Evolutionary conservation across 2,888 invertebrate species (phyloP), one percentile per base, ranked within the genome.

Genomic region (Tanypteryx hageni): DNA sequence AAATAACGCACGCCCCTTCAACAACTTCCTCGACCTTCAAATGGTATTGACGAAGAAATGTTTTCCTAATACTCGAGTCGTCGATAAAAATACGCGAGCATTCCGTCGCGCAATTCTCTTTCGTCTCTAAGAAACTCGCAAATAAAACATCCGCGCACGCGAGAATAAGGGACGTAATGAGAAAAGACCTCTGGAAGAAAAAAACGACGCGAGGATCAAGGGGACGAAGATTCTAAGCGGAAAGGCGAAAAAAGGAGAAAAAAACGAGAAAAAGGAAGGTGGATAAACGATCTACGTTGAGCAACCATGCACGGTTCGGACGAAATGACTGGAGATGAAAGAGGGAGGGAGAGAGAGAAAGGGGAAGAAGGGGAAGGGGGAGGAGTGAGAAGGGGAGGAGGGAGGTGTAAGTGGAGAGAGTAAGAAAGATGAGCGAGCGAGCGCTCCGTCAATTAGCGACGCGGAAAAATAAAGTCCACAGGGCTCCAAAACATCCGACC

Each of bases 391-490:
- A n/a, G 4, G 61, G 61, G 61, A 18, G 16, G 82, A 31, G 27
- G 16, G 2, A 8, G 11, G 82, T 10, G 14, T 44, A 8, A 27
- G 14, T 16, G 64, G 18, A 16, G 13, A 64, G 64, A 11, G 64
- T n/a, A 64, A n/a, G 64, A n/a, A 64, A 18, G 16, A 18, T n/a
- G 18, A 22, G 57, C 9, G 10, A 85, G 58, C 57, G 11, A 22
- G 22, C 57, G 57, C 58, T n/a, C n/a, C 57, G 18, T n/a, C 85
- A 85, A 85, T 85, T 85, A 85, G 85, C 58, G 57, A 16, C 57
- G 58, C 85, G 85, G 59, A 85, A 83, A 83, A 57, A 44, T 7
- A 16, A 31, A 27, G 18, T 44, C 82, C 16, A 44, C 83, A 18
- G 83, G 31, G 31, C 44, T 68, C 68, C 68, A 68, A 68, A n/a